phyloP scores from a whole-genome alignment of 1,140 invertebrate species.

The Trichomalopsis sarcophagae region DNA sequence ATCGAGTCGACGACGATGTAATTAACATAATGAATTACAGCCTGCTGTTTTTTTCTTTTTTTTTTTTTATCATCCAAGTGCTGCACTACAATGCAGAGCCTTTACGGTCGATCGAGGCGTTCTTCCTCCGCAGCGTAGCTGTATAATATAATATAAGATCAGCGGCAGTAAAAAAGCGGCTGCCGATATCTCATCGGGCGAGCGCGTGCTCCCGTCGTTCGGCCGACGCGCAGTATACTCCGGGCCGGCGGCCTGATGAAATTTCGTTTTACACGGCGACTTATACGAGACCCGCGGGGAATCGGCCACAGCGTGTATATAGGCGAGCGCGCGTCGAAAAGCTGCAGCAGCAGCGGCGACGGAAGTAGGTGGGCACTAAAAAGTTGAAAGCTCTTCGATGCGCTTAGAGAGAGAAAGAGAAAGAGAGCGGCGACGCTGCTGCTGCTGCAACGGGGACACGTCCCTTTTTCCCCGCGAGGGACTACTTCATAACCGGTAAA shows the following conservation, averaged over 20 bases:
- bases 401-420: neutral
- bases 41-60: neutral
- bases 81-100: neutral
- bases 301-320: neutral
- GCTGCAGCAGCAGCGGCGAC: neutral
- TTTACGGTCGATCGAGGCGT: neutral
- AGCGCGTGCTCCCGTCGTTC: neutral
- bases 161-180: neutral
- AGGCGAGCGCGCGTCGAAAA: slow-evolving; percentile 21
- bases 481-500: slow-evolving; percentile 51
- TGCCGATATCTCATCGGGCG: neutral
- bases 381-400: slow-evolving; percentile 47
- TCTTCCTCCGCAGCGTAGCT: neutral
- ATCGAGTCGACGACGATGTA: neutral
- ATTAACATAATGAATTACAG: neutral
- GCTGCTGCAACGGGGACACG: neutral
- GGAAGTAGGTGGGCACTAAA: slow-evolving; percentile 42
- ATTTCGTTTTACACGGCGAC: slow-evolving; percentile 32
- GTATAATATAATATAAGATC: neutral
- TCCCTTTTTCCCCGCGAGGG: slow-evolving; percentile 28
- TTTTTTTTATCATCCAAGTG: neutral
- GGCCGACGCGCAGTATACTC: neutral
- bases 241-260: slow-evolving; percentile 25
- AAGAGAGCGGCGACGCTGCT: neutral
- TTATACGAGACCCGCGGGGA: slow-evolving; percentile 6